phyloP scores from a whole-genome alignment of 53 echinoderm and acorn worm species.

The Glandiceps talaboti region DNA sequence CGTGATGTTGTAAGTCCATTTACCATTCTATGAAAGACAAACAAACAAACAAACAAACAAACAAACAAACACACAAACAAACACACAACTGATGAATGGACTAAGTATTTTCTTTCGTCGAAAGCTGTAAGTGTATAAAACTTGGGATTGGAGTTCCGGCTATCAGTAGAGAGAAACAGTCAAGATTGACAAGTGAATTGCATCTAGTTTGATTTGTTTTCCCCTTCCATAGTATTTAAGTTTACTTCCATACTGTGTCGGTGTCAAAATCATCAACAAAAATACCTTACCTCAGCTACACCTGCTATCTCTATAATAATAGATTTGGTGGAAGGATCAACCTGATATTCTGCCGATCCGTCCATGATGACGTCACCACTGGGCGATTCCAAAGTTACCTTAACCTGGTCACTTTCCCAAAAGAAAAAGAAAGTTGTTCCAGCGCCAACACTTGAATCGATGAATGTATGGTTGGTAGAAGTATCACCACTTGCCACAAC shows the following conservation, averaged over 20 bases:
- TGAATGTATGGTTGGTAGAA: background rate
- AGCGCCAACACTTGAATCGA: background rate
- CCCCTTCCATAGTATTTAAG: too few species aligned
- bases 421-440: conserved; percentile 1
- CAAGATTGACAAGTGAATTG: too few species aligned
- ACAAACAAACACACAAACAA: too few species aligned
- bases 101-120: too few species aligned
- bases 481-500: background rate
- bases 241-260: too few species aligned
- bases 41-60: too few species aligned
- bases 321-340: background rate
- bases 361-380: background rate
- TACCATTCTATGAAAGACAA: conserved; percentile 25
- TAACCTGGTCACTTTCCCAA: background rate
- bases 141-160: too few species aligned
- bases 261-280: background rate
- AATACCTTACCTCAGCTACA: background rate
- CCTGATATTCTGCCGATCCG: background rate
- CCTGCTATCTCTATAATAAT: background rate
- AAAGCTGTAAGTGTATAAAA: too few species aligned
- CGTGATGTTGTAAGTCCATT: conserved; percentile 20
- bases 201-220: too few species aligned
- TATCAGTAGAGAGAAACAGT: too few species aligned
- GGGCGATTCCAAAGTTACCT: background rate
- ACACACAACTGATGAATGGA: too few species aligned